Evolutionary conservation across 2,888 invertebrate genomes (phyloP).

Genomic region (Brachypterus glaber): DNA sequence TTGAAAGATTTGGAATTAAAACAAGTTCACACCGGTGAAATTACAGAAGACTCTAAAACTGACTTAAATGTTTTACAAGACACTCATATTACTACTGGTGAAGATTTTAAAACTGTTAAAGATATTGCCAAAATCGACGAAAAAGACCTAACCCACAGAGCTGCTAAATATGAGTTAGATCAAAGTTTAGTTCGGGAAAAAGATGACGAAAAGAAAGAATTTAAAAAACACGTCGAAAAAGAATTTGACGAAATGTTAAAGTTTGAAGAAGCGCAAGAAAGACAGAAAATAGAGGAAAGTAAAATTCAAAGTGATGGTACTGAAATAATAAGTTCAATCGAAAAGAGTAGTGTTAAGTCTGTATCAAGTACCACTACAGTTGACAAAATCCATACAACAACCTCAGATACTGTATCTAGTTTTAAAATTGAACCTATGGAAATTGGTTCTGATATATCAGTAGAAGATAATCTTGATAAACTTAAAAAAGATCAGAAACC

Average conservation of each 20-base stretch:
- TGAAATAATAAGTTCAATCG: slow-evolving; percentile 22
- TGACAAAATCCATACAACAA: slow-evolving; percentile 21
- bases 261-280: slow-evolving; percentile 18
- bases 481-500: no score
- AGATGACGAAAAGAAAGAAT: slow-evolving; percentile 21
- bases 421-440: no score
- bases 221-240: slow-evolving; percentile 23
- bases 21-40: slow-evolving; percentile 8
- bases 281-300: slow-evolving; percentile 25
- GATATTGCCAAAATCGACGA: no score
- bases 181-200: slow-evolving; percentile 16
- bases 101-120: no score
- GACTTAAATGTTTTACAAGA: no score
- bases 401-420: no score
- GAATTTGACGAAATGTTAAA: slow-evolving; percentile 22
- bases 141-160: slow-evolving; percentile 5
- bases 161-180: slow-evolving; percentile 17
- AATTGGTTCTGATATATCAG: no score
- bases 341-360: slow-evolving; percentile 22
- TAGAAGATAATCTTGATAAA: no score
- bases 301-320: slow-evolving; percentile 26
- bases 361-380: slow-evolving; percentile 20
- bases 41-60: background rate
- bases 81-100: no score
- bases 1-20: slow-evolving; percentile 11